These are phyloP conservation scores for Gnathonemus echidnorhynchus DNA, from an alignment of 2,113 vertebrate genomes.

Conservation along the genomic window DNA sequence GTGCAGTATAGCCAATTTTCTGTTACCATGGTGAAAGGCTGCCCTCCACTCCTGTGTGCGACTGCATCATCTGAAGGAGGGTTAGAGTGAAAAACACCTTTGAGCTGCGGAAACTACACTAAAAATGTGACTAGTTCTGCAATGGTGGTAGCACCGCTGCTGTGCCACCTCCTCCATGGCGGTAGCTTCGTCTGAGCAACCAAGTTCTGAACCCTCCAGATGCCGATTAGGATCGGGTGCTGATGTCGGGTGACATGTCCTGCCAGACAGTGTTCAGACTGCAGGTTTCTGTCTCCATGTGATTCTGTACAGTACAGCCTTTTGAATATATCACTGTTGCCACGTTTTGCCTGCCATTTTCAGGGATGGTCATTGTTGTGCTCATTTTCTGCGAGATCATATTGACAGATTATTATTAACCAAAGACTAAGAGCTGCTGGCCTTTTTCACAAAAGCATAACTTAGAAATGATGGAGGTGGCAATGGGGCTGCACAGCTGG, in stretches of 20 bases:
- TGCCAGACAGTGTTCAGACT: background rate
- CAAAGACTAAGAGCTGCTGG: background rate
- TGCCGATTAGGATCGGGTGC: background rate
- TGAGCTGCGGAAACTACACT: background rate
- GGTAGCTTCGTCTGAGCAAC: background rate
- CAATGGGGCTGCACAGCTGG: background rate
- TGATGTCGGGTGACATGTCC: background rate
- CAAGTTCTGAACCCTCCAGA: background rate
- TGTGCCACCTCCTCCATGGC: background rate
- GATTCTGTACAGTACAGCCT: background rate
- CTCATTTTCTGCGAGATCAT: background rate
- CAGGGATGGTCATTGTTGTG: background rate
- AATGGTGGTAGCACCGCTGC: background rate
- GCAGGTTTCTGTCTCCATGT: background rate
- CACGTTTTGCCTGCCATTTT: background rate
- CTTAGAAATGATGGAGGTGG: background rate
- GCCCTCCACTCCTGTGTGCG: background rate
- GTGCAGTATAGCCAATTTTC: background rate
- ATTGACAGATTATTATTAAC: background rate
- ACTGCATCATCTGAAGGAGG: background rate
- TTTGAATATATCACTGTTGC: background rate
- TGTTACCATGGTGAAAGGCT: background rate
- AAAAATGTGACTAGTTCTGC: background rate
- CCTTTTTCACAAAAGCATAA: background rate
- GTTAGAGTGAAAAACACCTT: background rate